Base-by-base conservation (phyloP, 2,888 invertebrate genomes). In the Caradrina kadenii region DNA sequence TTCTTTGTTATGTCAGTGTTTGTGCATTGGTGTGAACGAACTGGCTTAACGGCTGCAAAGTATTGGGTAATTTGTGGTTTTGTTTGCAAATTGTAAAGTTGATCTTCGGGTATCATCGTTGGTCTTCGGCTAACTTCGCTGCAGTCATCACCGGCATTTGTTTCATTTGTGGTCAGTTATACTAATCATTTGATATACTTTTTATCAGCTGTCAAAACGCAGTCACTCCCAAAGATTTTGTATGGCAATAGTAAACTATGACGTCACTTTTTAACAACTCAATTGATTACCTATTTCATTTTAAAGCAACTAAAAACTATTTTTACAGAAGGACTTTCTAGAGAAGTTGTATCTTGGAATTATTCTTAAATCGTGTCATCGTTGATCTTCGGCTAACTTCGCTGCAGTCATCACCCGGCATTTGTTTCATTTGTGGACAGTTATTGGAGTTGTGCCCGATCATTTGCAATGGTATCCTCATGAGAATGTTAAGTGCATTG, bases 391-490 rank as follows among this genome's bases (percentile, higher is more conserved):
- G 39, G 54, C 17, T 55, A 45, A 17, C 31, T 19, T 53, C 56
- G 26, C 15, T 21, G 39, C 21, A 19, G 21, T 8, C n/a, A 39
- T 1, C 35, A 56, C 35, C n/a, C 39, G 26, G 60, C 45, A 52
- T 60, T 48, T 35, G 31, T 56, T 61, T 48, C 56, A 61, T 48
- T 31, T 52, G 22, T 7, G 42, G 42, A 15, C 42, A 53, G 31
- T 56, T 69, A 69, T 74, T 79, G 77, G 74, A 69, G 49, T 54
- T 0, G 15, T 65, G 77, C 79, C 76, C 69, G 21, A 45, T 68
- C 26, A 55, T 22, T 65, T 55, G 64, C 35, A 79, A 63, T 63
- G 35, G 11, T 26, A 52, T 65, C 21, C 19, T 6, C 22, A 35
- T 53, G 21, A 59, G 69, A 74, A 79, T 77, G 17, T 31, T 63